Evolutionary conservation across 2,888 invertebrate species (phyloP), one percentile per base, ranked within the genome.

Genomic region (Lithophane leautieri): DNA sequence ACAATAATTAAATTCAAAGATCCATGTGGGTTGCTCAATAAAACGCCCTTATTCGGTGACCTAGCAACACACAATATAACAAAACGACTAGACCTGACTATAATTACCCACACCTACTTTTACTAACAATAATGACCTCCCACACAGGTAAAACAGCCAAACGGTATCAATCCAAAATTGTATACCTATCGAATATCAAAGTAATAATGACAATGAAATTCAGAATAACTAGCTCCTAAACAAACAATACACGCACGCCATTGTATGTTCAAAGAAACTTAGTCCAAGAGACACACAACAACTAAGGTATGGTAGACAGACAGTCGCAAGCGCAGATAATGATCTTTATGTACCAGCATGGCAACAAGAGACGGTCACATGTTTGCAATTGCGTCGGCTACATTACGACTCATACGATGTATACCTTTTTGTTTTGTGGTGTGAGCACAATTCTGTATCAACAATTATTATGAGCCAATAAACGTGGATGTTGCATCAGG

Each of bases 341-440:
- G 77, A 81, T 85, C 87, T 63, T 22, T 58, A 25, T 42, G 42
- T 63, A 47, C 50, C 50, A 70, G 73, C 84, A 68, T 82, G 79
- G 86, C 79, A 86, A 85, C 83, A 65, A 63, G 69, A 73, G 44
- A 61, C 70, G 60, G 80, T 82, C 85, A 81, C 82, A 81, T 83
- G 82, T 76, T 63, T 52, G 66, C 78, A 73, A 79, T 75, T 77
- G 70, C 68, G 69, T 66, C 76, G 56, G 60, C 67, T 66, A 61
- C 65, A 34, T 58, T 44, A 80, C 56, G 63, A 54, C 47, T 68
- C 60, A 25, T 70, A 70, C 56, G 56, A 52, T 54, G 69, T 81
- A 34, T 65, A 61, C 52, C 58, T 75, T 80, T 56, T 68, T 56
- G 71, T 82, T 72, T 70, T 50, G 47, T 16, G 14, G 28, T 44